Base-by-base conservation (phyloP, 2,797 vertebrate genomes). In the Sciurus vulgaris region DNA sequence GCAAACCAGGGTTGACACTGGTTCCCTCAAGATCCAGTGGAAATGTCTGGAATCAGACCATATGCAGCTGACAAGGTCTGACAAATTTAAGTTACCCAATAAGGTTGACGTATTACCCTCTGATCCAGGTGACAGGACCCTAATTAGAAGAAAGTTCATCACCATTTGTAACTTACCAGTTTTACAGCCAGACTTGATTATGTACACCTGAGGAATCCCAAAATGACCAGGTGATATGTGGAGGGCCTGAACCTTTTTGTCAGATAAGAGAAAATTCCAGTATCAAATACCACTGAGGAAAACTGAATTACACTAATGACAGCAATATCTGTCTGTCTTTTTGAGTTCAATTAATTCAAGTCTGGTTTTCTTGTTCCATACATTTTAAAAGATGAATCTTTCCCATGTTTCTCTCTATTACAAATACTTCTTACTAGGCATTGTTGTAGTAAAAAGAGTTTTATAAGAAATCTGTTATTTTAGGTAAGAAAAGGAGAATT, bases 401-500 rank as follows among this genome's bases (percentile, higher is more conserved):
- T 86, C 11, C 10, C 35, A 76, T 7, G 4, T 85, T 79, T 76
- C 8, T 8, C 14, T 91, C 41, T 86, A 1, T 47, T 74, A 30
- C 14, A 69, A 87, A 59, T 65, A 15, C 24, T 77, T 51, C 73
- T 49, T 20, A n/a, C 13, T 20, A 14, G 22, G 9, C 2, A 15
- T 82, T 78, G n/a, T 24, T 77, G 5, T 56, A 72, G n/a, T n/a
- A 93, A 83, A 61, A 81, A 85, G n/a, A 86, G 13, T 84, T 85
- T 67, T 87, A 73, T 26, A 88, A 38, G 35, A 41, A 63, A 61
- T 30, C 73, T 61, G 51, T 69, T 85, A 69, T 28, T 85, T 95
- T 76, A 82, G 54, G 54, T 5, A 47, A 59, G 26, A 89, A 89
- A 94, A 77, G 90, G 33, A 93, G 44, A 74, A 63, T 82, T 70